A percentile compares a stretch with the other conserved stretches of the same genome.
phyloP scores from a whole-genome alignment of 2,797 vertebrate species.

The Notolepis coatsorum region DNA sequence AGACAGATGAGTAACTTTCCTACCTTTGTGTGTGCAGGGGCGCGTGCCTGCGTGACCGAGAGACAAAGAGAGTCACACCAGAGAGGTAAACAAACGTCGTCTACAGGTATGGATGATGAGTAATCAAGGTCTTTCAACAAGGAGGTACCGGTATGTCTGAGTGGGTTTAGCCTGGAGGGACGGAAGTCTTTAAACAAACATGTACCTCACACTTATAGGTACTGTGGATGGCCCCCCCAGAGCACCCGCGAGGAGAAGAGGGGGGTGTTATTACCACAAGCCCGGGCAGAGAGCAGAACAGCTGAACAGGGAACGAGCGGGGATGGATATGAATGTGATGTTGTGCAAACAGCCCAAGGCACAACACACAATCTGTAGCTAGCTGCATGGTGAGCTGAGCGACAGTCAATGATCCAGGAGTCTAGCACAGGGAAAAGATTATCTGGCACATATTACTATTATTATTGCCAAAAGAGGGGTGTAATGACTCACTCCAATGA shows the following conservation, averaged over 20 bases:
- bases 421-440: neutral
- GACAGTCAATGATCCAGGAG: neutral
- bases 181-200: conserved; percentile 31
- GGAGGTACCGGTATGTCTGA: conserved; percentile 12
- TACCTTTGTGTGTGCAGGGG: too few relatives aligned
- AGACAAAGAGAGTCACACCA: too few relatives aligned
- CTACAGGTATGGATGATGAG: neutral
- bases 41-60: too few relatives aligned
- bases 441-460: too few relatives aligned
- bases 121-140: neutral
- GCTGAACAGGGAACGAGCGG: neutral
- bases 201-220: conserved; percentile 15
- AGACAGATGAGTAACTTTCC: too few relatives aligned
- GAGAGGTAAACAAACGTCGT: conserved; percentile 16
- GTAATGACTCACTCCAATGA: too few relatives aligned
- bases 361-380: conserved; percentile 1
- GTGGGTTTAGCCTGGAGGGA: neutral
- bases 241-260: conserved; percentile 1
- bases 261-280: conserved; percentile 38
- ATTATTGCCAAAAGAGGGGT: neutral
- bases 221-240: neutral
- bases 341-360: conserved; percentile 39
- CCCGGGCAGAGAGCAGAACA: conserved; percentile 34
- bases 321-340: neutral
- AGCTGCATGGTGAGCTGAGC: conserved; percentile 23